Base-by-base conservation (phyloP, 2,797 vertebrate species). In the Enteromius mattozi region DNA sequence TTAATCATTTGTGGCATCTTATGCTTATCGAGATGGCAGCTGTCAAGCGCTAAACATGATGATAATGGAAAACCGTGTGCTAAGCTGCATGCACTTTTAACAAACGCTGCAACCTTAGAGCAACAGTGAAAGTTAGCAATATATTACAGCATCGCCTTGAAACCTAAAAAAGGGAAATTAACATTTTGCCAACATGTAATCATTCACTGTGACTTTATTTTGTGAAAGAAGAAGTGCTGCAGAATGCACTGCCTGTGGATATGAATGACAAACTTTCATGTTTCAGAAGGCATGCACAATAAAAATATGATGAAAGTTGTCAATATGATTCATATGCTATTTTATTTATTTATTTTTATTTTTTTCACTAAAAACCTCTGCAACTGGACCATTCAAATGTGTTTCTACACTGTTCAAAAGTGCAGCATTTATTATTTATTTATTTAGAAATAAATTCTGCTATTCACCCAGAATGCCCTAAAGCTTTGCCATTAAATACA, bases 221-320 rank as follows among this genome's bases (percentile, higher is more conserved):
- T 66, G 47, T 72, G 27, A 78, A 79, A 83, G 37, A 65, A 78
- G 35, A 40, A 33, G 47, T 77, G 63, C 61, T 81, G 76, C 61
- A 90, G 91, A 91, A 91, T 92, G 92, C 91, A 59, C 69, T 70
- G 27, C 45, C 45, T 49, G 8, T 72, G 24, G 45, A 74, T 74
- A 19, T 74, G 27, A 51, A 51, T 21, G 30, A 19, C 17, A 33
- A 35, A 49, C 47, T 54, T 75, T 75, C 71, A 75, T 19, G 27
- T 33, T 51, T 35, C 27, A 19, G 30, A 42, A 69, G 40, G 37
- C 37, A 24, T n/a, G 10, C 12, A 3, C 10, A 70, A 69, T 42
- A n/a, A 13, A 69, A 42, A 14, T 70, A n/a, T 42, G 21, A 24
- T 42, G 21, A 14, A 42, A 70, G 35, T n/a, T 17, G 35, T 69